Evolutionary conservation across 1,140 invertebrate species (phyloP), one percentile per base, ranked within the genome.

Genomic region (Metaphire vulgaris): DNA sequence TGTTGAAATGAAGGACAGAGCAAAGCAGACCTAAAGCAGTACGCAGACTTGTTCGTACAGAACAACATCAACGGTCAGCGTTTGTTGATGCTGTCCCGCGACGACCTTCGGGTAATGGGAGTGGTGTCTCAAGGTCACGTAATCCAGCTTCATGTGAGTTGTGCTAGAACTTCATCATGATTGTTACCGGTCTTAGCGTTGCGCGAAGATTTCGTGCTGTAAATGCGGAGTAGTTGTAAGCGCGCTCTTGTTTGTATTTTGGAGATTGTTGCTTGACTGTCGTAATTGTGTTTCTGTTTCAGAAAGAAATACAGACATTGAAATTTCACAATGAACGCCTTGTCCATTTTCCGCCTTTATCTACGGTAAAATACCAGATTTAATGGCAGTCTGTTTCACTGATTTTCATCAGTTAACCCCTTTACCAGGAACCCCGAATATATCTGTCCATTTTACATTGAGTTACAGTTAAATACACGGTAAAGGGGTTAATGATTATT

Each of bases 1-100:
- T 56, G 70, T 74, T 33, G n/a, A 78, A 69, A 76, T 82, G 16
- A 74, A 83, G 82, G 79, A 71, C 74, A 83, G 73, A 72, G 83
- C 71, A 80, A 79, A n/a, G 71, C 77, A 68, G 84, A 85, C 70
- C 72, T 87, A 15, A 80, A 80, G 6, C 82, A 84, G 75, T 86
- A 87, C 82, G 82, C 83, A 31, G 82, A 84, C 6, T 74, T 84
- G n/a, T 86, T 87, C 77, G 74, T 83, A 2, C 73, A 81, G 1
- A 81, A 87, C 70, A 82, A 87, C 77, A 87, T 87, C 29, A 86
- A 81, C 64, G 86, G 86, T 0, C 80, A 83, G 68, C 76, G 82
- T 12, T 78, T 87, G 15, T 72, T 87, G 26, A 73, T 81, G 26
- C 76, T 87, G 74, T 82, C 78, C 6, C 81, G 82, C 30, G 79